Percentiles rank a stretch among this genome's conserved stretches.
These are phyloP conservation scores for Empidonax alnorum DNA, from an alignment of 2,113 vertebrate genomes.

Conservation along the genomic window DNA sequence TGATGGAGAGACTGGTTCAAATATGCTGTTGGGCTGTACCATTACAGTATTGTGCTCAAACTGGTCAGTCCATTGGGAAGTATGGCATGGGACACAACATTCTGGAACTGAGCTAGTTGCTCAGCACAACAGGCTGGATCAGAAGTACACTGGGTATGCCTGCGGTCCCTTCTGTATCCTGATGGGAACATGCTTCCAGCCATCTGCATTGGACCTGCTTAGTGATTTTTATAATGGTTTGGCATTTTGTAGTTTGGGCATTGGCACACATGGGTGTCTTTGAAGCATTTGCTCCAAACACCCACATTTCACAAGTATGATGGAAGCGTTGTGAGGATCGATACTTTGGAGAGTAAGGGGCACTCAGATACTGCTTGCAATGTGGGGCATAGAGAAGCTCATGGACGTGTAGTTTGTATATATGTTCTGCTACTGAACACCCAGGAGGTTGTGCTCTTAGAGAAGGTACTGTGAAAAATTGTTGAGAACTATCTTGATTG, in stretches of 20 bases:
- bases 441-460: accelerated
- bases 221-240: not conserved
- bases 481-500: not conserved
- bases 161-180: not conserved
- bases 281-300: slow-evolving; percentile 6
- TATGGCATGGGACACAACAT: not conserved
- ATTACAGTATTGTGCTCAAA: not conserved
- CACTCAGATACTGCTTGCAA: not conserved
- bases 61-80: not conserved
- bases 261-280: not conserved
- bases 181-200: not conserved
- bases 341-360: not conserved
- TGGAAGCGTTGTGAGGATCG: not conserved
- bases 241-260: slow-evolving; percentile 40
- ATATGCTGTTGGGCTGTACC: accelerated
- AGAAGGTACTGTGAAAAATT: not conserved
- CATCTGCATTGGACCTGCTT: not conserved
- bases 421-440: not conserved
- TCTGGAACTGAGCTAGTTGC: not conserved
- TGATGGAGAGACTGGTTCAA: not conserved
- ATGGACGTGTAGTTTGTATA: not conserved
- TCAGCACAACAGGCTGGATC: not conserved
- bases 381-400: not conserved
- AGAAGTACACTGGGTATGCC: not conserved
- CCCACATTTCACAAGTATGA: not conserved